phyloP scores from a whole-genome alignment of 2,113 vertebrate species.

The Tachuris rubrigastra region DNA sequence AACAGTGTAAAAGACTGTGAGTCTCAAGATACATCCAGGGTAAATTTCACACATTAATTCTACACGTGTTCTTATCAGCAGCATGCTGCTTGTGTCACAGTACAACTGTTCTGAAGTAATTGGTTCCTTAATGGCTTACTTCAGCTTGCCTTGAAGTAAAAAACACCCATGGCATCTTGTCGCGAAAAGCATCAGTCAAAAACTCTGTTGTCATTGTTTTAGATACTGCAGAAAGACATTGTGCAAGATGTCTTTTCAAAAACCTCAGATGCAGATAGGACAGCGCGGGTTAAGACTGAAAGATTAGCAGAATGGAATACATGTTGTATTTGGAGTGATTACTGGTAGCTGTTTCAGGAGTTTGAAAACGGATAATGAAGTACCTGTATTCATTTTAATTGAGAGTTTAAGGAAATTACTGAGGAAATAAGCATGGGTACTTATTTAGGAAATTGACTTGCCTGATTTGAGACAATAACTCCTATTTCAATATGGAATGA shows the following conservation, averaged over 20 bases:
- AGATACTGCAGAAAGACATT: not conserved
- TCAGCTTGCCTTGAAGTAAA: not conserved
- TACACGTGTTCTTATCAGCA: not conserved
- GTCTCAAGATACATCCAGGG: not conserved
- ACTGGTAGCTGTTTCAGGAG: not conserved
- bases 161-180: not conserved
- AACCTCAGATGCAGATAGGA: not conserved
- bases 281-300: not conserved
- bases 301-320: not conserved
- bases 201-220: not conserved
- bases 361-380: not conserved
- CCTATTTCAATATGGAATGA: not conserved
- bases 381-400: not conserved
- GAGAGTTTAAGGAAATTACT: not conserved
- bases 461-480: not conserved
- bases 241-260: not conserved
- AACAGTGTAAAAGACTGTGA: not conserved
- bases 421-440: not conserved
- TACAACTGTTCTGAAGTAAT: not conserved
- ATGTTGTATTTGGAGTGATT: not conserved
- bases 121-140: not conserved
- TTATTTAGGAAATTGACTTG: not conserved
- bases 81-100: accelerated
- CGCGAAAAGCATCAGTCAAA: not conserved
- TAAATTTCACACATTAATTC: not conserved